These are phyloP conservation scores for Nyctereutes procyonoides DNA, from an alignment of 2,113 vertebrate species.

Conservation along the genomic window DNA sequence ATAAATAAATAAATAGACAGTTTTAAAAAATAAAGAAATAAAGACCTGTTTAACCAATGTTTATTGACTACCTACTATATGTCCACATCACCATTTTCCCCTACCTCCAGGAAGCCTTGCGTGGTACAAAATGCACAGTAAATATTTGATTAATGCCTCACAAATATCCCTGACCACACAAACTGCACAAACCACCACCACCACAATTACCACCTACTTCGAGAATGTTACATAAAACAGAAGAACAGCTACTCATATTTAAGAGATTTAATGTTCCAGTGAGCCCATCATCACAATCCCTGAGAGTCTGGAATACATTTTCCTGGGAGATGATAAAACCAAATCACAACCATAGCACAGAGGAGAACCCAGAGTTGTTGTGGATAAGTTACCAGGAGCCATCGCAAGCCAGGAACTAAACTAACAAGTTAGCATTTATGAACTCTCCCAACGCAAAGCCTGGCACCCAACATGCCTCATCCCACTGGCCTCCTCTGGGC, in stretches of 20 bases:
- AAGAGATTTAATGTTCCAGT: slow-evolving; percentile 50
- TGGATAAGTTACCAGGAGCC: not conserved
- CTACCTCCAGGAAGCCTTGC: not conserved
- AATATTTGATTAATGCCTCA: not conserved
- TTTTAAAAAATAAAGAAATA: too few relatives aligned
- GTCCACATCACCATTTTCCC: not conserved
- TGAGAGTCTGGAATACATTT: not conserved
- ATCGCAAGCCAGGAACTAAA: not conserved
- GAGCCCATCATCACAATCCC: not conserved
- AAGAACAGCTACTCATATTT: not conserved
- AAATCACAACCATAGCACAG: not conserved
- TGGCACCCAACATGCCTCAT: not conserved
- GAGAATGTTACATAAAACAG: not conserved
- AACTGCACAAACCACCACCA: not conserved
- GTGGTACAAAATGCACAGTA: not conserved
- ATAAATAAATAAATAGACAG: too few relatives aligned
- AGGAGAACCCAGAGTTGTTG: not conserved
- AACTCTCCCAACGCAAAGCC: not conserved
- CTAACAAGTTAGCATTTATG: not conserved
- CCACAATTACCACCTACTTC: not conserved
- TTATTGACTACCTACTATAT: not conserved
- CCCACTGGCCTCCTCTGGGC: not conserved
- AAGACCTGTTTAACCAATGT: too few relatives aligned
- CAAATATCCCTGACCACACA: slow-evolving; percentile 2
- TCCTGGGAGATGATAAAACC: not conserved